Evolutionary conservation across 2,113 vertebrate genomes (phyloP), one percentile per base, ranked within the genome.

Genomic region (Myiozetetes cayanensis): DNA sequence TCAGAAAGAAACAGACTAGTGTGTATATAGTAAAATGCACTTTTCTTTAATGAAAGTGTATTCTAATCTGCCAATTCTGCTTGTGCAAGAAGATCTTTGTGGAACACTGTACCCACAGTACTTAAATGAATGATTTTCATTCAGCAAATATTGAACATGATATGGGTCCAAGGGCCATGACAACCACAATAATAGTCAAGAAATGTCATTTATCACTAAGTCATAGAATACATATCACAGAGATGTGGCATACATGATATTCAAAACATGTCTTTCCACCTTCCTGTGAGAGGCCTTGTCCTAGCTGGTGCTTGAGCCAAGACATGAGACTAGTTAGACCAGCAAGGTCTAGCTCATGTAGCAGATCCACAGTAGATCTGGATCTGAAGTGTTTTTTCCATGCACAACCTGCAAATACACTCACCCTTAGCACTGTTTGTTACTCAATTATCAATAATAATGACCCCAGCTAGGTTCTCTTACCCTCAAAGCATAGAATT

Each of bases 161-260:
- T 50, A 56, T 31, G 19, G 28, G 35, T 47, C 16, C 27, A 47
- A 81, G 14, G 17, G 14, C 37, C 2, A 1, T 33, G 28, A 33
- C n/a, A 35, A 75, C 61, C 25, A 43, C 53, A 58, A 43, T 53
- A 58, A 19, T 8, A 81, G 61, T 14, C 47, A 55, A 6, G 5
- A 89, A 78, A 92, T 35, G 0, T 1, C 18, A 73, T 66, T 76
- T 75, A 49, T 96, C 25, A 62, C 8, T 3, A 72, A 46, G 33
- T 17, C 1, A 3, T 43, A 39, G 15, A 31, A 55, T 23, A 24
- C 8, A 65, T 0, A 2, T 89, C 70, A 62, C 31, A 65, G 67
- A 75, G 37, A 10, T 0, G 0, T 49, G 37, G 22, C 22, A 46
- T 24, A 49, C 0, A 9, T 59, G 4, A 27, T 31, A 37, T 37